Percentiles rank a stretch among this genome's conserved stretches.
phyloP scores from a whole-genome alignment of 1,140 invertebrate species.

The Ceratosolen fusciceps region DNA sequence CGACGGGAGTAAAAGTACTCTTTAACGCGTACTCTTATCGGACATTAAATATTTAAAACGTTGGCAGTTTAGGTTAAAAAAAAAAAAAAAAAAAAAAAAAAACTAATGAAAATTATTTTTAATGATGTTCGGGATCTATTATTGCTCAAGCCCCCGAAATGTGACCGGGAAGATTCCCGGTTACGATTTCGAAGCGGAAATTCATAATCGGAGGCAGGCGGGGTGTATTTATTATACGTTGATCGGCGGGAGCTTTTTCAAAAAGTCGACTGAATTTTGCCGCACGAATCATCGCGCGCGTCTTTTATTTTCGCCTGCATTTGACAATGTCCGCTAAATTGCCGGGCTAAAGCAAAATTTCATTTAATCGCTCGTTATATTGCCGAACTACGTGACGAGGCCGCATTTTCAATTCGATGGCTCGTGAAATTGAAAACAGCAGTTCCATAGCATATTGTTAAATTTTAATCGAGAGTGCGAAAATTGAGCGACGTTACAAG shows the following conservation, averaged over 20 bases:
- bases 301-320: background rate
- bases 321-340: constrained; percentile 28
- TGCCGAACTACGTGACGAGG: background rate
- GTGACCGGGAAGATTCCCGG: too few relatives aligned
- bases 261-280: background rate
- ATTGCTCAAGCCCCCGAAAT: too few relatives aligned
- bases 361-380: background rate
- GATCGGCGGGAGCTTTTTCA: constrained; percentile 20
- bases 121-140: too few relatives aligned
- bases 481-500: too few relatives aligned
- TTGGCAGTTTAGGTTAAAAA: too few relatives aligned
- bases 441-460: background rate
- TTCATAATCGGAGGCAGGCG: constrained; percentile 11
- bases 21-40: too few relatives aligned
- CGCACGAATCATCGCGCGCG: background rate
- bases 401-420: constrained; percentile 7
- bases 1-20: too few relatives aligned
- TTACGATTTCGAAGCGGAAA: background rate
- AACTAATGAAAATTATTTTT: too few relatives aligned
- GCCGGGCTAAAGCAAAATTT: background rate
- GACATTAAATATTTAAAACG: too few relatives aligned
- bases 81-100: too few relatives aligned
- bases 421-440: background rate
- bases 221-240: constrained; percentile 13
- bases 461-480: background rate